Conservation (phyloP, 1,140 invertebrate species). For the Leguminivora glycinivorella region DNA sequence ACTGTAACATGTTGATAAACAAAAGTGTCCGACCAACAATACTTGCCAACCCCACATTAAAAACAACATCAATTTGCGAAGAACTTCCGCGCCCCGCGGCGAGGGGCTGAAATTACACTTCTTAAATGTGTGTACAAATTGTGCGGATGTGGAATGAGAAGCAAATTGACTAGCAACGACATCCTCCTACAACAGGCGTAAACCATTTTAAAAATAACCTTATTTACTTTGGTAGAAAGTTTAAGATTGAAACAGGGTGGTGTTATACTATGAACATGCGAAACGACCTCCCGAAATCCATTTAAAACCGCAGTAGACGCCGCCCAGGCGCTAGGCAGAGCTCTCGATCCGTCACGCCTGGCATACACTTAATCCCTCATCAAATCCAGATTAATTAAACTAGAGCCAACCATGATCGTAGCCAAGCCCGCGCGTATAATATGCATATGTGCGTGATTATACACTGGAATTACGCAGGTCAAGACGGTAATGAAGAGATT, state of each 20-base stretch:
- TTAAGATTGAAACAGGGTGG: background rate
- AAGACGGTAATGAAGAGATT: constrained; percentile 28
- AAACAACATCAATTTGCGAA: constrained; percentile 28
- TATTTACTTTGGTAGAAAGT: background rate
- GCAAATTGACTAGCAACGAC: constrained; percentile 42
- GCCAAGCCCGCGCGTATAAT: constrained; percentile 46
- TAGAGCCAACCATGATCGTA: constrained; percentile 59
- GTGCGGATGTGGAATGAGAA: constrained; percentile 59
- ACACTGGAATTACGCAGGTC: constrained; percentile 4
- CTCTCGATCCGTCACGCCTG: constrained; percentile 72
- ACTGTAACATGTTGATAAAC: constrained; percentile 22
- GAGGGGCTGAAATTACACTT: constrained; percentile 44
- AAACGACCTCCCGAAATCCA: constrained; percentile 38
- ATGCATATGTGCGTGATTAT: constrained; percentile 21
- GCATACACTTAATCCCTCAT: constrained; percentile 73
- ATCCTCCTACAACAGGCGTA: background rate
- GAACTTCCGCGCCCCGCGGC: constrained; percentile 23
- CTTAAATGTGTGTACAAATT: constrained; percentile 64
- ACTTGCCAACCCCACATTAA: constrained; percentile 23
- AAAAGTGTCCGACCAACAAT: background rate
- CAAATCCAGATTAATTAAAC: constrained; percentile 78
- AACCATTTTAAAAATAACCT: background rate
- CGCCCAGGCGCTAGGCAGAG: constrained; percentile 41
- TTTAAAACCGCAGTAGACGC: constrained; percentile 68
- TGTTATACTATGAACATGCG: background rate